Evolutionary conservation across 2,888 invertebrate genomes (phyloP).

Genomic region (Clivina fossor): DNA sequence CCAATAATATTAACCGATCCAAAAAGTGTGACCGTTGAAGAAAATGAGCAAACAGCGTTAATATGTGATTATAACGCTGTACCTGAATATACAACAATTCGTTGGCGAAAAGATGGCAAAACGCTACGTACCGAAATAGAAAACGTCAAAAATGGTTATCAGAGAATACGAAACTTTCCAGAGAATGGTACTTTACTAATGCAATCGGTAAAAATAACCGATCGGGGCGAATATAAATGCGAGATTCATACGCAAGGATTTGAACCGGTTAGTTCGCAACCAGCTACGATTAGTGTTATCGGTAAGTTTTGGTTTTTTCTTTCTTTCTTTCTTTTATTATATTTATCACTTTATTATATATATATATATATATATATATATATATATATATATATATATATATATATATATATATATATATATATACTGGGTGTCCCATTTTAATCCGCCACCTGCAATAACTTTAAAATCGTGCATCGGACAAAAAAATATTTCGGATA

Average conservation of each 20-base stretch:
- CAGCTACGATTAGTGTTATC: slow-evolving; percentile 62
- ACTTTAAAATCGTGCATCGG: no score
- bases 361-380: slow-evolving; percentile 1
- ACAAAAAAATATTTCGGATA: no score
- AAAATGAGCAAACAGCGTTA: slow-evolving; percentile 65
- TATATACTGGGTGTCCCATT: no score
- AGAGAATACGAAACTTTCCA: slow-evolving; percentile 49
- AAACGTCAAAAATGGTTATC: slow-evolving; percentile 43
- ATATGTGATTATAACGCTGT: slow-evolving; percentile 62
- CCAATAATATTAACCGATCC: slow-evolving; percentile 63
- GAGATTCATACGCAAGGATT: slow-evolving; percentile 66
- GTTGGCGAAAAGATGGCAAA: slow-evolving; percentile 72
- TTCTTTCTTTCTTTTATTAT: slow-evolving; percentile 4
- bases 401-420: no score
- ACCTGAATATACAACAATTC: slow-evolving; percentile 60
- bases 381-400: neutral
- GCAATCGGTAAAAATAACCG: slow-evolving; percentile 55
- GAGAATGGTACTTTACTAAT: slow-evolving; percentile 60
- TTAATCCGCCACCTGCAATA: no score
- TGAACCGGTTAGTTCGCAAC: slow-evolving; percentile 59
- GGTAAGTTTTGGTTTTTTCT: slow-evolving; percentile 55
- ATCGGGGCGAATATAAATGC: slow-evolving; percentile 69
- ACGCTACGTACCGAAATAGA: slow-evolving; percentile 49
- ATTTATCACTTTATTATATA: neutral
- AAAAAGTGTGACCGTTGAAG: slow-evolving; percentile 61